Evolutionary conservation across 2,113 vertebrate genomes (phyloP).

Genomic region (Cyrtonyx montezumae): DNA sequence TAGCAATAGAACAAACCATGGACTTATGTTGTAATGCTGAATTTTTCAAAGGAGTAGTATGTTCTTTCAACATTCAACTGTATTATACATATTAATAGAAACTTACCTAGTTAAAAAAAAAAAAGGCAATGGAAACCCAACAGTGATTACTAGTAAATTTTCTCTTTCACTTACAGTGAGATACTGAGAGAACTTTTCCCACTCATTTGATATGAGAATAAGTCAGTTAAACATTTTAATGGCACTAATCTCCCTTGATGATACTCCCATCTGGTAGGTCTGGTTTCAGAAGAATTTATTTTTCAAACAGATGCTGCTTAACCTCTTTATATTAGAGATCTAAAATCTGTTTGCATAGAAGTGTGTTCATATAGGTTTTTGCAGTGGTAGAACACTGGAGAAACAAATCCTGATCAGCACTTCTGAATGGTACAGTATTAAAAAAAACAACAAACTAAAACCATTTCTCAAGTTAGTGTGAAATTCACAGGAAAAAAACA

Average conservation of each 20-base stretch:
- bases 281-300: conserved; percentile 18
- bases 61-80: conserved; percentile 13
- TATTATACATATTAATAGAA: neutral
- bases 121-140: neutral
- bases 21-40: neutral
- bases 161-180: neutral
- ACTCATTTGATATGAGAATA: neutral
- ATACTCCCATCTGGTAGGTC: conserved; percentile 46
- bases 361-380: neutral
- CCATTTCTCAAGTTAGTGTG: neutral
- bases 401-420: neutral
- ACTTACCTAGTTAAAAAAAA: neutral
- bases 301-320: conserved; percentile 8
- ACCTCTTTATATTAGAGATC: neutral
- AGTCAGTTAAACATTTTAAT: conserved; percentile 50
- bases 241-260: conserved; percentile 53
- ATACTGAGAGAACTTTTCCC: conserved; percentile 15
- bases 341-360: neutral
- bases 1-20: neutral
- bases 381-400: neutral
- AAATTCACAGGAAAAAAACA: conserved; percentile 17
- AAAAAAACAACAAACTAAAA: conserved; percentile 33
- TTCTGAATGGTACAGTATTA: conserved; percentile 59
- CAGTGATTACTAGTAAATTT: neutral
- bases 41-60: conserved; percentile 23